Base-by-base conservation (phyloP, 2,888 invertebrate species). In the Cheilosia soror region DNA sequence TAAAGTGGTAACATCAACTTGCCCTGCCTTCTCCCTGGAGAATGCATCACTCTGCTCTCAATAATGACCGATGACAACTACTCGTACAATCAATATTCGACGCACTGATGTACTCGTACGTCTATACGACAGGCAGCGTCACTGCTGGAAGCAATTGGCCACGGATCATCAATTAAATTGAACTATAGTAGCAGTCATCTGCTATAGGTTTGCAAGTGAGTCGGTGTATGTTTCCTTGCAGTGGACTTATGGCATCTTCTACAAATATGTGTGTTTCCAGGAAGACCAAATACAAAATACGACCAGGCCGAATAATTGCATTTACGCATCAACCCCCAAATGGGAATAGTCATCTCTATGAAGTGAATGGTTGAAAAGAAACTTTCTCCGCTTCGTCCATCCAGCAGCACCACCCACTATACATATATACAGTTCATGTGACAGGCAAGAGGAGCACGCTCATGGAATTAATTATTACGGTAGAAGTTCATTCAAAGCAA, bases 391-490 rank as follows among this genome's bases (percentile, higher is more conserved):
- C 3, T 51, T 33, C 66, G 20, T 20, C 20, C 20, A 20, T 20
- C 33, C 33, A 27, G 27, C 31, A 37, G 42, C 49, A 13, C 27
- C 27, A 15, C 27, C 68, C 42, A n/a, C 44, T 29, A 13, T 11
- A n/a, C n/a, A n/a, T n/a, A n/a, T n/a, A n/a, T n/a, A 27, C n/a
- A 20, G 2, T 37, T 20, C 37, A 40, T 44, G 49, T 29, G 25
- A 44, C 27, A 25, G n/a, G 55, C 5, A 13, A 27, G 40, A 3
- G 20, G 29, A 63, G 31, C 42, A 65, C 62, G 65, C 62, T 65
- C 71, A 72, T 73, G 68, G 84, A 87, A 87, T 87, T 87, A 87
- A 87, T 87, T 87, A 87, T 87, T 87, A 84, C 80, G 75, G 81
- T 81, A 81, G 84, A 87, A 87, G 81, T 78, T 86, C 86, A 79